phyloP scores from a whole-genome alignment of 2,888 invertebrate species.

The Cephus nigrinus region DNA sequence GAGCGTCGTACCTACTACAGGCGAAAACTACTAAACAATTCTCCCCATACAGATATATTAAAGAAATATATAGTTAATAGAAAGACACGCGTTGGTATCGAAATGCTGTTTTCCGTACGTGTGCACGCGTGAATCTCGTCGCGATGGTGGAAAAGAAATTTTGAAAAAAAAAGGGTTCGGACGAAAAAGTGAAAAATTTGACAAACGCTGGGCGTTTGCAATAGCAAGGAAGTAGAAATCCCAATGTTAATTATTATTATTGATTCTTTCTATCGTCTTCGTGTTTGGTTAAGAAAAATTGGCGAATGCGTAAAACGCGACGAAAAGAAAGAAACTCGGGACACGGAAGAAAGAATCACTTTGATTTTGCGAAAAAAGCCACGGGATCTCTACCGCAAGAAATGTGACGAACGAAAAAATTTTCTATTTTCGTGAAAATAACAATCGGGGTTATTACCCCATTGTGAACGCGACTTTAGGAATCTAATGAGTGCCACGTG shows the following conservation, averaged over 20 bases:
- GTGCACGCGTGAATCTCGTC: slow-evolving; percentile 8
- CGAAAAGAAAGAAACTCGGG: not conserved
- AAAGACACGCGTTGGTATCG: slow-evolving; percentile 13
- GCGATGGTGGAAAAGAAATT: not conserved
- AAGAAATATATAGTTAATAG: slow-evolving; percentile 8
- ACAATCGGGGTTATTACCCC: not conserved
- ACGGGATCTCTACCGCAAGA: too few relatives aligned
- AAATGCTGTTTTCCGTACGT: slow-evolving; percentile 10
- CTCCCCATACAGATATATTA: not conserved
- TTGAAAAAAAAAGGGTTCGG: not conserved
- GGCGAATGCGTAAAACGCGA: not conserved
- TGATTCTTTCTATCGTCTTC: too few relatives aligned
- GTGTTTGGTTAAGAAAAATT: too few relatives aligned
- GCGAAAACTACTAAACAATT: not conserved
- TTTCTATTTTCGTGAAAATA: too few relatives aligned
- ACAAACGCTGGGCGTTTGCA: slow-evolving; percentile 5
- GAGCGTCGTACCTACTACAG: not conserved
- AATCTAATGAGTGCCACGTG: not conserved
- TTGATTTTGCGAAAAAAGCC: not conserved
- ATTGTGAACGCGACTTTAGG: not conserved
- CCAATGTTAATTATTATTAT: too few relatives aligned
- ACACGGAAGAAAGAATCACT: not conserved
- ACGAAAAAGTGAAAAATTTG: not conserved
- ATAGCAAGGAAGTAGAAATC: not conserved
- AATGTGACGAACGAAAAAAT: too few relatives aligned